Base-by-base conservation (phyloP, 53 echinoderm and acorn worm species). In the Henricia sp. region DNA sequence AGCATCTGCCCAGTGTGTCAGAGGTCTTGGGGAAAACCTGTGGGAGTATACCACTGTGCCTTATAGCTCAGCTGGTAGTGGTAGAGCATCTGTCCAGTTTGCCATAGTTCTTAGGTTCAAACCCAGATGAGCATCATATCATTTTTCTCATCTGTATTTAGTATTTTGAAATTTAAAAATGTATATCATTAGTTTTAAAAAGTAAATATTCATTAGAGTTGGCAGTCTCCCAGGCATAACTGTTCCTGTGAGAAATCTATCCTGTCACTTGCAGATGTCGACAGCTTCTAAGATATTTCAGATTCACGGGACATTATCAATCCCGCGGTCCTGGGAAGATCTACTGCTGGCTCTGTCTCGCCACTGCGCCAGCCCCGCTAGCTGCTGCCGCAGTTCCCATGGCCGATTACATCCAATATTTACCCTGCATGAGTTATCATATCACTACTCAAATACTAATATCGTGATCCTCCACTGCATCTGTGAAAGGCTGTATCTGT, bases 381-480 rank as follows among this genome's bases (percentile, higher is more conserved):
- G 37, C 76, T 76, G 76, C 76, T 19, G 56, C 30, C n/a, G n/a
- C n/a, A n/a, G 55, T 76, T 76, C 76, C 59, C 76, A 59, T 38
- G 76, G 14, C 24, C 56, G 1, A 32, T n/a, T 33, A 19, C 29
- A 1, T n/a, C 12, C 44, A 41, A 59, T 76, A 57, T 76, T 76
- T 76, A 56, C 76, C 76, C 39, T 40, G n/a, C n/a, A n/a, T n/a
- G 26, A 10, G 76, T 76, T 67, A 76, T 76, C 76, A 57, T 59
- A 76, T 76, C 76, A 59, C 76, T 41, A 76, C 76, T 58, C 76
- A 76, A 76, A 76, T 41, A 76, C 27, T 28, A 59, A 57, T 76
- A 76, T 76, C 76, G 30, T 21, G 12, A 38, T 58, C 57, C 57
- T 76, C 76, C 56, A n/a, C n/a, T 52, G 32, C 30, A 35, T 50